phyloP scores from a whole-genome alignment of 2,888 invertebrate genomes.

The Monoplex corrugatus region DNA sequence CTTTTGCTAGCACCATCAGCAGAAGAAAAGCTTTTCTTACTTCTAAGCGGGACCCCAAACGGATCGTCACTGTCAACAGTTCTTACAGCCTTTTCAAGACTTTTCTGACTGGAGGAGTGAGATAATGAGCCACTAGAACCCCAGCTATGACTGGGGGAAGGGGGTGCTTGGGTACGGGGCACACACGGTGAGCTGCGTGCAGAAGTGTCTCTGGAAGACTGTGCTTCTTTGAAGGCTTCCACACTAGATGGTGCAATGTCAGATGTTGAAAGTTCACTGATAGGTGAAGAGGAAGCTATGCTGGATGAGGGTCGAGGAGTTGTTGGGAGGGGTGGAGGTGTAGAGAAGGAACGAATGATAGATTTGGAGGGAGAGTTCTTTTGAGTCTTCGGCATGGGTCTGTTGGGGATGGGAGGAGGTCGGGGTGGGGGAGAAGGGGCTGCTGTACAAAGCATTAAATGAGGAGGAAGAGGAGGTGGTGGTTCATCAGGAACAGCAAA shows the following conservation, averaged over 20 bases:
- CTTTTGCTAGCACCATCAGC: slow-evolving; percentile 33
- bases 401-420: slow-evolving; percentile 59
- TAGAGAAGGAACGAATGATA: not conserved
- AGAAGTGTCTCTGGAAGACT: not conserved
- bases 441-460: slow-evolving; percentile 34
- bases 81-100: not conserved
- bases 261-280: not conserved
- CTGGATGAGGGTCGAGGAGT: slow-evolving; percentile 13
- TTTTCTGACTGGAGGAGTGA: slow-evolving; percentile 32
- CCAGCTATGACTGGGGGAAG: slow-evolving; percentile 36
- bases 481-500: slow-evolving; percentile 63
- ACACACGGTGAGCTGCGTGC: slow-evolving; percentile 6
- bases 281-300: not conserved
- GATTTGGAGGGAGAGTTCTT: slow-evolving; percentile 24
- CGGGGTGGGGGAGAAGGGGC: slow-evolving; percentile 58
- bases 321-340: slow-evolving; percentile 24
- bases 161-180: not conserved
- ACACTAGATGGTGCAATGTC: not conserved
- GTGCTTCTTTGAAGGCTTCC: not conserved
- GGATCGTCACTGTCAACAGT: slow-evolving; percentile 32
- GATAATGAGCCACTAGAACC: slow-evolving; percentile 1
- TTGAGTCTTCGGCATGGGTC: slow-evolving; percentile 38
- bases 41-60: slow-evolving; percentile 39
- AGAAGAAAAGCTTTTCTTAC: slow-evolving; percentile 43
- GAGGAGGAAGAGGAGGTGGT: slow-evolving; percentile 66